Evolutionary conservation across 2,888 invertebrate genomes (phyloP), one percentile per base, ranked within the genome.

Genomic region (Mesorhabditis spiculigera): DNA sequence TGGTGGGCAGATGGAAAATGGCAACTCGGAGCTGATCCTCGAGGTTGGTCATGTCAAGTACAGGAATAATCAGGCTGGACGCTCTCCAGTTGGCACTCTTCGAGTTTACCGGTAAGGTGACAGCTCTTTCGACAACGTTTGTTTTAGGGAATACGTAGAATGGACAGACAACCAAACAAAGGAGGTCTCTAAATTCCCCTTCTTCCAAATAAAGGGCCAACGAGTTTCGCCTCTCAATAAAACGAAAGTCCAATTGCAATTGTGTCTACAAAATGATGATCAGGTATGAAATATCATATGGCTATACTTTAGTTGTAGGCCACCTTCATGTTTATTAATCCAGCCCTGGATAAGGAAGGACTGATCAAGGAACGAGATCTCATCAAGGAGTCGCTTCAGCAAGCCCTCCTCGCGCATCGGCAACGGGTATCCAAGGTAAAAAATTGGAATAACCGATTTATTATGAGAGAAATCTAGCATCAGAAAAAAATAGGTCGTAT

Each of bases 291-390:
- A 28, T 28, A 28, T 28, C 1, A 28, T 28, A 28, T 28, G 28
- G 28, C 28, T 28, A 28, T 28, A 28, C 28, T 28, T 28, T 28
- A 28, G 28, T 28, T 28, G 28, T 28, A 28, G 28, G 77, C 94
- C 4, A 97, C 96, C 13, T 99, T 98, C 89, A 97, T 97, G 86
- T 99, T 99, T 88, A 92, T 93, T 66, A 93, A 95, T 87, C 91
- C 93, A 4, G 90, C 90, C 66, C 94, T 95, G 0, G 67, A 66
- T 5, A 89, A 91, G 43, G 91, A 91, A 45, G 91, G 91, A 5
- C 95, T 95, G 88, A 90, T 93, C 10, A 90, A 91, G 72, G 96
- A 96, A 86, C 89, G 98, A 68, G 95, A 97, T 87, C 91, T 92
- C 83, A 93, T 97, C 4, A 98, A 97, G 87, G 93, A 93, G 86